Evolutionary conservation across 1,140 invertebrate genomes (phyloP), one percentile per base, ranked within the genome.

Genomic region (Drosophila leontia): DNA sequence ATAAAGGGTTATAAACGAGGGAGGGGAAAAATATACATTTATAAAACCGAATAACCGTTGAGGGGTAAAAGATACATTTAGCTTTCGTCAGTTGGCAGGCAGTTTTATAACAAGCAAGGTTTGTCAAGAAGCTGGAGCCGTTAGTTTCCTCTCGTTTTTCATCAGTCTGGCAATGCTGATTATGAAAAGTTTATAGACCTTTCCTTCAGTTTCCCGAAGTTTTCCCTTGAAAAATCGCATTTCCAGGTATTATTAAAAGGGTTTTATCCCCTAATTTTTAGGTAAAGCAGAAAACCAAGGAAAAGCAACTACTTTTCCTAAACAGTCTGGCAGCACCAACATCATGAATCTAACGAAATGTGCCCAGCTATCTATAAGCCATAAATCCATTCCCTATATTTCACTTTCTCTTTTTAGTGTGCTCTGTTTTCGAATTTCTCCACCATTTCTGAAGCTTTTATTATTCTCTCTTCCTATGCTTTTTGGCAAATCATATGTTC

Each of bases 31-130:
- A 51, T 6, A 50, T 34, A 11, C 7, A 6, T 2, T n/a, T 17
- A 55, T 39, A 55, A 61, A 67, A 41, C n/a, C 19, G 8, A 69
- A 69, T 59, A 60, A 37, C 51, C 69, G 69, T 72, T 72, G 26
- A 3, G 0, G 12, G 7, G 39, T 19, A 0, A 1, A 6, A 9
- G 3, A 26, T 37, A 3, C 45, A 7, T 1, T 6, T 1, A 29
- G 15, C 35, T 19, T n/a, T 0, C 26, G 60, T 32, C 15, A 65
- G 45, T 8, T 51, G 1, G 1, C 6, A 9, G 39, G 3, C 0
- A 42, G 11, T 39, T 9, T n/a, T 23, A 26, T 65, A 17, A 6
- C 9, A 5, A 23, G 6, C 29, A 29, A 17, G 34, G 11, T 29
- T 8, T 68, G 34, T 13, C 19, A 13, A 11, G 6, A 0, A 59